phyloP scores from a whole-genome alignment of 1,140 invertebrate genomes.

The Polyergus mexicanus region DNA sequence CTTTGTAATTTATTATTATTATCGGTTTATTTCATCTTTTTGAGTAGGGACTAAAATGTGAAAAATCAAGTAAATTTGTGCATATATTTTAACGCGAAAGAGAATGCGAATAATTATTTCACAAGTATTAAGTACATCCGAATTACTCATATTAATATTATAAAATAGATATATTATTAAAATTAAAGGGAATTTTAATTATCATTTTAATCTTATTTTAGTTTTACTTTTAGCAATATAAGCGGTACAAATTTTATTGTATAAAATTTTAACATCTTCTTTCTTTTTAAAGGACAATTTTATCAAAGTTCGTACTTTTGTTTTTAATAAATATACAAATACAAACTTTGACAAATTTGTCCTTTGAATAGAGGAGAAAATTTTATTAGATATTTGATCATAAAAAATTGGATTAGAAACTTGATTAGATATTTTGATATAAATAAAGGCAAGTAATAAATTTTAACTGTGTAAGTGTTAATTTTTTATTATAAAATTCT shows the following conservation, averaged over 20 bases:
- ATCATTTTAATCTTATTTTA: not conserved
- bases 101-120: constrained; percentile 2
- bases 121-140: not conserved
- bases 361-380: not conserved
- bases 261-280: not conserved
- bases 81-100: constrained; percentile 1
- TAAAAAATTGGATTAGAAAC: not conserved
- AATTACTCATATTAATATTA: not conserved
- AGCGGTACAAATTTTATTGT: not conserved
- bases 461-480: not conserved
- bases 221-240: not conserved
- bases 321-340: no score
- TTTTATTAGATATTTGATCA: not conserved
- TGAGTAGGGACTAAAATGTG: constrained; percentile 5
- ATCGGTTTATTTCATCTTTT: constrained; percentile 33
- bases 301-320: no score
- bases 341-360: not conserved
- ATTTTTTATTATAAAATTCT: constrained; percentile 1
- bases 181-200: not conserved
- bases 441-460: not conserved
- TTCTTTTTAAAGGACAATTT: not conserved
- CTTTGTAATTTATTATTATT: constrained; percentile 26
- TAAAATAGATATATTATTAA: constrained; percentile 13
- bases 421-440: not conserved
- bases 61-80: constrained; percentile 19